Evolutionary conservation across 30 jellyfish, hydroid and myxozoan genomes (phyloP).

Genomic region (Euphysa ruthae): DNA sequence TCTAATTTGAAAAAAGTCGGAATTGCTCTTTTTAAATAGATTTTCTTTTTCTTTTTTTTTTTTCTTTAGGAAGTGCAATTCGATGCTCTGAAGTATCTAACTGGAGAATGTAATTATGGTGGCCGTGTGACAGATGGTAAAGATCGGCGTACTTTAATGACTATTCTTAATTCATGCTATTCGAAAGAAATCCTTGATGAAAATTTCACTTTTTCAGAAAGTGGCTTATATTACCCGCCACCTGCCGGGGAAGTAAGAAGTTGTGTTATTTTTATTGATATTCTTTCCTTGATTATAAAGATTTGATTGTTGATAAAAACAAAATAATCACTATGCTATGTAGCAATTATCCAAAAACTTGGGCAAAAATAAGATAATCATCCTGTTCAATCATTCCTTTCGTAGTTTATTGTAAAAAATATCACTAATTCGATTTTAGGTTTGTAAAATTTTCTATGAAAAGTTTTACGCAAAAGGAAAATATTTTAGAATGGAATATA

Average conservation of each 20-base stretch:
- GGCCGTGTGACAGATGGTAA: slow-evolving; percentile 93
- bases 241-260: slow-evolving; percentile 70
- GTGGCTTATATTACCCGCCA: slow-evolving; percentile 84
- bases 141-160: slow-evolving; percentile 76
- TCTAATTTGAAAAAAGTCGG: neutral
- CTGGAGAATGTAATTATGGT: slow-evolving; percentile 93
- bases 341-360: too few relatives aligned
- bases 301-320: too few relatives aligned
- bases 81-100: slow-evolving; percentile 76
- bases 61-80: slow-evolving; percentile 63
- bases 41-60: neutral
- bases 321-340: too few relatives aligned
- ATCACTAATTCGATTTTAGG: too few relatives aligned
- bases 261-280: neutral
- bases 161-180: slow-evolving; percentile 60
- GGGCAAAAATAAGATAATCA: too few relatives aligned
- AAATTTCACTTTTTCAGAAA: slow-evolving; percentile 59
- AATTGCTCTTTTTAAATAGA: neutral
- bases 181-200: slow-evolving; percentile 32
- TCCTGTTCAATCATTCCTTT: too few relatives aligned
- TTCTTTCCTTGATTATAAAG: too few relatives aligned
- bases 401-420: too few relatives aligned
- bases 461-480: too few relatives aligned
- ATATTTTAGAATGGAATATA: too few relatives aligned
- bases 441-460: too few relatives aligned